Base-by-base conservation (phyloP, 2,797 vertebrate species). In the Sylvia borin region DNA sequence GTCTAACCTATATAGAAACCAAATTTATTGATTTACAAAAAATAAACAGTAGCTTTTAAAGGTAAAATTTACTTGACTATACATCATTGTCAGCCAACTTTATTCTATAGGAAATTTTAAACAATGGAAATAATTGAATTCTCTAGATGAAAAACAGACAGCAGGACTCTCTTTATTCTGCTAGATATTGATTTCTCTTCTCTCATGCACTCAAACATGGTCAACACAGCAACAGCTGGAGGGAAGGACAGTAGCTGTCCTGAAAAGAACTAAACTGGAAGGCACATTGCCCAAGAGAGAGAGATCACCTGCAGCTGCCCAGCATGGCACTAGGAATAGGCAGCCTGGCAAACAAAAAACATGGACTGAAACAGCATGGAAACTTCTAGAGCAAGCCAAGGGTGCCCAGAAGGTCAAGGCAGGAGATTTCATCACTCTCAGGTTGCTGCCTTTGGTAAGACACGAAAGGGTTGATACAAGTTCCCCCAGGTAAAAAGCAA, bases 291-390 rank as follows among this genome's bases (percentile, higher is more conserved):
- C 19, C 25, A 32, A 25, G 22, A 67, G 29, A 66, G 5, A 29
- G 75, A 85, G 51, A 40, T 67, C 27, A 47, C 42, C 42, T 90
- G 53, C 53, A 74, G 32, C 8, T 79, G 26, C 54, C 36, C 34
- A 36, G 32, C 16, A 25, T 31, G 48, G 18, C 36, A 48, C 26
- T 20, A 32, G 48, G 40, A 89, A 70, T 18, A 66, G 48, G 12
- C 14, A 79, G 19, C 26, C 22, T 72, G 36, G 21, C 17, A 81
- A 79, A 84, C 5, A 72, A 70, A 73, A 66, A 42, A 4, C 7
- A 32, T 3, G 20, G 27, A 22, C 31, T 61, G 66, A 83, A 83
- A 53, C 15, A 47, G 8, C 0, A 0, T 72, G 27, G 31, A 62
- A 86, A 58, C 10, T 32, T 19, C 65, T 43, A 72, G 45, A 74